Conservation (phyloP, 2,888 invertebrate genomes). For the Cantharis nigra region DNA sequence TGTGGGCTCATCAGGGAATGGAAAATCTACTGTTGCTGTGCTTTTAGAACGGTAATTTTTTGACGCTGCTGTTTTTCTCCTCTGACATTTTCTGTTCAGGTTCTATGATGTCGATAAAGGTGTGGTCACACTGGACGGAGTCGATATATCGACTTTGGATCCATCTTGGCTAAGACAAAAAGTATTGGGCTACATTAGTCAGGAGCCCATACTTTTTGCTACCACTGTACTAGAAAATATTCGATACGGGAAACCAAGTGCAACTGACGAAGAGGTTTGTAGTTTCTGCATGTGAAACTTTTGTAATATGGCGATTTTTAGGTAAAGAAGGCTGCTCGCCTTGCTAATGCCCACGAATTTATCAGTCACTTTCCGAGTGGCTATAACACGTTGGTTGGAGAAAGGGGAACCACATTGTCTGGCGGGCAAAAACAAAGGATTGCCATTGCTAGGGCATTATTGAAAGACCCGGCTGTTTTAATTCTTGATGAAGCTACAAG, state of each 20-base stretch:
- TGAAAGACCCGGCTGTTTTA: conserved; percentile 87
- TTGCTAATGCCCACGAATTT: conserved; percentile 94
- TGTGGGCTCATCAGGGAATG: conserved; percentile 92
- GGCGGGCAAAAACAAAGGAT: conserved; percentile 96
- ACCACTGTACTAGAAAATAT: conserved; percentile 93
- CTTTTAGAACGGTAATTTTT: conserved; percentile 76
- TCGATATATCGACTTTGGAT: conserved; percentile 72
- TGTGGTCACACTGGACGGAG: conserved; percentile 74
- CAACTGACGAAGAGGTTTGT: conserved; percentile 69
- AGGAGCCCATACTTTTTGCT: conserved; percentile 93
- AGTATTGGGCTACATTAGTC: conserved; percentile 86
- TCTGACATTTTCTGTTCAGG: conserved; percentile 52
- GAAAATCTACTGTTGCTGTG: conserved; percentile 91
- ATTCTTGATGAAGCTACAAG: conserved; percentile 95
- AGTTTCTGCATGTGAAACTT: neutral
- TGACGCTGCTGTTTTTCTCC: neutral
- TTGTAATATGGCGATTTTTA: conserved; percentile 46
- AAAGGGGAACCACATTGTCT: conserved; percentile 88
- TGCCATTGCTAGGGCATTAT: conserved; percentile 90
- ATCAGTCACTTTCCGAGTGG: conserved; percentile 79
- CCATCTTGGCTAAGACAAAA: conserved; percentile 84
- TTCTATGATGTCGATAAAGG: conserved; percentile 83
- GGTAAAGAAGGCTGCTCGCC: conserved; percentile 78
- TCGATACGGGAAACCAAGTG: conserved; percentile 79
- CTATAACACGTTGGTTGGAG: conserved; percentile 86